A percentile compares a stretch with the other conserved stretches of the same genome.
phyloP scores from a whole-genome alignment of 2,797 vertebrate species.

The Sternotherus odoratus region DNA sequence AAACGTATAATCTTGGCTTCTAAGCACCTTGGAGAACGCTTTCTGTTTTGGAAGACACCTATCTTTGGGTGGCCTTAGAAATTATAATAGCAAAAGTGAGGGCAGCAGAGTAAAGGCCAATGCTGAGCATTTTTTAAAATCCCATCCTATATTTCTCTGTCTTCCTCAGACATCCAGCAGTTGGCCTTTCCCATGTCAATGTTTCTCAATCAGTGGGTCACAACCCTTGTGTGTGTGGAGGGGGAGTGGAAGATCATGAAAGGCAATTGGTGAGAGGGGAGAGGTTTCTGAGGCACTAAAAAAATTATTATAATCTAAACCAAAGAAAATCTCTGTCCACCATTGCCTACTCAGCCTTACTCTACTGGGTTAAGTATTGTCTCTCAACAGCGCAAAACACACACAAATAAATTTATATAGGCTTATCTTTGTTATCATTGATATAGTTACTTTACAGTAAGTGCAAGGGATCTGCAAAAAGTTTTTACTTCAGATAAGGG shows the following conservation, averaged over 20 bases:
- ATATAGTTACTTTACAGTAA: background rate
- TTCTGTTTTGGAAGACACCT: background rate
- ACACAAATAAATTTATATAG: background rate
- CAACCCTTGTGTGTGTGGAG: background rate
- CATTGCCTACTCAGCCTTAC: background rate
- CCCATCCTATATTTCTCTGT: background rate
- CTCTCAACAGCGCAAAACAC: background rate
- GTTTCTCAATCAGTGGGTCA: background rate
- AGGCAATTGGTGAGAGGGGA: background rate
- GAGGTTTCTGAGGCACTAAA: background rate
- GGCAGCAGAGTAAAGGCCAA: background rate
- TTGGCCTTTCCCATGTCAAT: background rate
- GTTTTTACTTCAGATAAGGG: background rate
- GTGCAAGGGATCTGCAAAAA: background rate
- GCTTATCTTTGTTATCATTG: background rate
- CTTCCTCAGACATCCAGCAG: background rate
- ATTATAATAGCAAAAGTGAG: background rate
- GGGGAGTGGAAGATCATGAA: background rate
- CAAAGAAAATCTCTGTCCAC: background rate
- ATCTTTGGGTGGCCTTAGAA: background rate
- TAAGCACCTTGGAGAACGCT: background rate
- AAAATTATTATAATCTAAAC: background rate
- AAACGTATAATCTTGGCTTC: background rate
- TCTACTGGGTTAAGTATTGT: background rate
- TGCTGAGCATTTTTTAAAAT: background rate